Percentiles rank a stretch among this genome's conserved stretches.
Evolutionary conservation across 2,888 invertebrate species (phyloP).

Genomic region (Acleris holmiana): DNA sequence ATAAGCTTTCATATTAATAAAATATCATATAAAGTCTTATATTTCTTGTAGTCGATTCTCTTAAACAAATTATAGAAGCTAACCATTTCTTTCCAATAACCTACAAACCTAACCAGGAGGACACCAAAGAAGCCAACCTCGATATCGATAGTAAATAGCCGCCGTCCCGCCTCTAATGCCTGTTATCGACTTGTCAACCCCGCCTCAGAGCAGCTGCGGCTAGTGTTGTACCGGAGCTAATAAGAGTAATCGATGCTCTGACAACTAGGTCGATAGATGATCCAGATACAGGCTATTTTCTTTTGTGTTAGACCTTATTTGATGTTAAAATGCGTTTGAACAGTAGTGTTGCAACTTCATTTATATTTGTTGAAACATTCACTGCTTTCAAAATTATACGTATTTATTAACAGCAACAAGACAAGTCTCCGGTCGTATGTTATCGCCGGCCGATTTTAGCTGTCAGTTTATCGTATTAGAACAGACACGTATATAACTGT

Average conservation of each 20-base stretch:
- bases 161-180: slow-evolving; percentile 47
- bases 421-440: no score
- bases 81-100: slow-evolving; percentile 8
- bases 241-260: slow-evolving; percentile 59
- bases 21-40: no score
- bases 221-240: slow-evolving; percentile 55
- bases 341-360: no score
- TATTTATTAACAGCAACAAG: no score
- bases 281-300: slow-evolving; percentile 24
- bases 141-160: slow-evolving; percentile 45
- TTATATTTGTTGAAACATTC: no score
- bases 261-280: slow-evolving; percentile 58
- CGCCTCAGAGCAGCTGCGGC: slow-evolving; percentile 44
- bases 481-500: no score
- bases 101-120: slow-evolving; percentile 4
- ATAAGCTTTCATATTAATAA: no score
- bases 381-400: no score
- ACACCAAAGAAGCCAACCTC: slow-evolving; percentile 37
- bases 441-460: no score
- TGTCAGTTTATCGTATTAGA: no score
- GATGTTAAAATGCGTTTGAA: no score
- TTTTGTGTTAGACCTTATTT: slow-evolving; percentile 8
- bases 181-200: slow-evolving; percentile 52
- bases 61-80: not conserved
- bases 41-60: no score